Conservation (phyloP, 2,888 invertebrate genomes). For the Heliconius hortense region DNA sequence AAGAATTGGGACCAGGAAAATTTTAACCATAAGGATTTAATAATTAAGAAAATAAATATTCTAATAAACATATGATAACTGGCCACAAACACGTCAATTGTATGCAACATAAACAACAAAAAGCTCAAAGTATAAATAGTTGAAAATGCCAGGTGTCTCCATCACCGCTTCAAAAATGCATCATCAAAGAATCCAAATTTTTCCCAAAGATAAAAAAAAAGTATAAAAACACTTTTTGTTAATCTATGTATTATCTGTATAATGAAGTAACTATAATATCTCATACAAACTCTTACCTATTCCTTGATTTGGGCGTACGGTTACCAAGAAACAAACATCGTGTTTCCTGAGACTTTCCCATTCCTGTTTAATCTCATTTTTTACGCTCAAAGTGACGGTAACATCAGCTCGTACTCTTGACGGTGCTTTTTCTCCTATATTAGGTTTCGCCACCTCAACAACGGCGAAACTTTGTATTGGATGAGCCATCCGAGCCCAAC, state of each 20-base stretch:
- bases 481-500: conserved; percentile 99
- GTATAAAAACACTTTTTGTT: too few relatives aligned
- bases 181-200: too few relatives aligned
- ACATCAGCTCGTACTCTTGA: conserved; percentile 98
- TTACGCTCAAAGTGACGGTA: conserved; percentile 94
- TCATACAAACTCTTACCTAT: conserved; percentile 83
- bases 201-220: too few relatives aligned
- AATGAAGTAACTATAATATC: neutral
- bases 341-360: conserved; percentile 99
- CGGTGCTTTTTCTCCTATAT: conserved; percentile 96
- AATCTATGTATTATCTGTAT: neutral
- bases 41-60: conserved; percentile 1
- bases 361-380: conserved; percentile 95
- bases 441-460: conserved; percentile 96
- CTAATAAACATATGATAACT: neutral
- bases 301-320: conserved; percentile 91
- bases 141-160: neutral
- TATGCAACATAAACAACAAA: neutral
- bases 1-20: conserved; percentile 3
- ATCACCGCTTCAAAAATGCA: too few relatives aligned
- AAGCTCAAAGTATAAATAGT: neutral
- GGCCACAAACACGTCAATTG: conserved; percentile 1
- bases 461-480: conserved; percentile 96
- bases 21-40: neutral
- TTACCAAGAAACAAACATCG: conserved; percentile 98